phyloP scores from a whole-genome alignment of 2,888 invertebrate species.

The Rotaria socialis region DNA sequence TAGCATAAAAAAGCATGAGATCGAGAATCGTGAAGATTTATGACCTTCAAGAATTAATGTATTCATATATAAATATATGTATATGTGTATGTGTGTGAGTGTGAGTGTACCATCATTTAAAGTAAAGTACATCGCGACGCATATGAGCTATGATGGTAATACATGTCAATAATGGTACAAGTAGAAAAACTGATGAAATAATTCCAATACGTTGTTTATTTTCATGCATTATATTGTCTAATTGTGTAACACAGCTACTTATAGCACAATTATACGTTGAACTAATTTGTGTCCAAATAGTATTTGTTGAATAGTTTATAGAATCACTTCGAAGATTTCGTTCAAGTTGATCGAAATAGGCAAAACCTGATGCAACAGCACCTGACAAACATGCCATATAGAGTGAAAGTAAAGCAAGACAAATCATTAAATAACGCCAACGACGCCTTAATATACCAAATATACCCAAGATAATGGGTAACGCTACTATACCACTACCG shows the following conservation, averaged over 20 bases:
- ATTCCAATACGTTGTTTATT: conserved; percentile 32
- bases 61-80: background rate
- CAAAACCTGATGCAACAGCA: conserved; percentile 16
- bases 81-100: background rate
- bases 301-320: background rate
- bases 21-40: background rate
- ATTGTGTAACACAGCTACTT: background rate
- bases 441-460: conserved; percentile 22
- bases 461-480: conserved; percentile 25
- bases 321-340: background rate
- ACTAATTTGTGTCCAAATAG: background rate
- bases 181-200: background rate
- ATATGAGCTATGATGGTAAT: conserved; percentile 10
- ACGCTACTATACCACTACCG: conserved; percentile 7
- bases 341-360: background rate
- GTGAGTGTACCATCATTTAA: background rate
- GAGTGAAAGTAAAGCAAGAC: conserved; percentile 5
- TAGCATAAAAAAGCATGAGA: background rate
- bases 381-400: conserved; percentile 22
- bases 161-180: conserved; percentile 31
- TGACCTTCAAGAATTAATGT: background rate
- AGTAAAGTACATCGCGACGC: conserved; percentile 17
- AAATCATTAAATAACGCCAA: conserved; percentile 12
- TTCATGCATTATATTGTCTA: background rate
- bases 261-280: background rate